These are phyloP conservation scores for Caretta caretta DNA, from an alignment of 2,113 vertebrate genomes.

Conservation along the genomic window DNA sequence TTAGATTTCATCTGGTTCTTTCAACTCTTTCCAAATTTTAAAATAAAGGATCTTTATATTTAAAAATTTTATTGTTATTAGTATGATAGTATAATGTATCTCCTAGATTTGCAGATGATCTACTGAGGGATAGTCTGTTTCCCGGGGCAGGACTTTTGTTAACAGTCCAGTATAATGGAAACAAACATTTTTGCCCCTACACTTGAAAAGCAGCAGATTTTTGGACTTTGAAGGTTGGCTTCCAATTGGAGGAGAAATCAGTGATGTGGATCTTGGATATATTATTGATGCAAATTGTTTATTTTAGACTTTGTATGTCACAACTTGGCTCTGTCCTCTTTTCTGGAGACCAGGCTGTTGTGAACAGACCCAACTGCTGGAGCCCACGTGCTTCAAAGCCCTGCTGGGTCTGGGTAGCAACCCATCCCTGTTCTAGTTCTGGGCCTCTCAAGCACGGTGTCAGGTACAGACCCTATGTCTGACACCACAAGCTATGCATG, in stretches of 20 bases:
- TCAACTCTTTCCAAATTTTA: conserved; percentile 6
- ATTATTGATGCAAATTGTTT: not conserved
- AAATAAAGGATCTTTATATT: not conserved
- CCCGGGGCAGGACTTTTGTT: not conserved
- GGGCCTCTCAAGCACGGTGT: not conserved
- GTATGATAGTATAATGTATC: not conserved
- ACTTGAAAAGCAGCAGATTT: not conserved
- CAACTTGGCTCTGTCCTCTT: not conserved
- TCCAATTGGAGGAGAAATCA: rapidly evolving
- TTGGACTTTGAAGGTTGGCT: rapidly evolving
- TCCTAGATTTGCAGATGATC: not conserved
- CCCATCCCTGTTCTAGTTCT: not conserved
- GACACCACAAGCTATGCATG: conserved; percentile 13
- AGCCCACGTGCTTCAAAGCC: not conserved
- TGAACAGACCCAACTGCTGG: not conserved
- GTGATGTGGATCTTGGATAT: not conserved
- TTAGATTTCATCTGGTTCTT: not conserved
- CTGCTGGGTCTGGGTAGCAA: not conserved
- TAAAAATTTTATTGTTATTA: not conserved
- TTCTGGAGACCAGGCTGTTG: not conserved
- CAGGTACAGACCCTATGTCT: not conserved
- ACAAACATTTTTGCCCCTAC: not conserved
- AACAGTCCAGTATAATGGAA: not conserved
- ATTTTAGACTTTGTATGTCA: not conserved
- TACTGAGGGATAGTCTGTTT: not conserved